Percentiles rank a stretch among this genome's conserved stretches.
These are phyloP conservation scores for Menidia beryllina DNA, from an alignment of 2,113 vertebrate species.

Conservation along the genomic window DNA sequence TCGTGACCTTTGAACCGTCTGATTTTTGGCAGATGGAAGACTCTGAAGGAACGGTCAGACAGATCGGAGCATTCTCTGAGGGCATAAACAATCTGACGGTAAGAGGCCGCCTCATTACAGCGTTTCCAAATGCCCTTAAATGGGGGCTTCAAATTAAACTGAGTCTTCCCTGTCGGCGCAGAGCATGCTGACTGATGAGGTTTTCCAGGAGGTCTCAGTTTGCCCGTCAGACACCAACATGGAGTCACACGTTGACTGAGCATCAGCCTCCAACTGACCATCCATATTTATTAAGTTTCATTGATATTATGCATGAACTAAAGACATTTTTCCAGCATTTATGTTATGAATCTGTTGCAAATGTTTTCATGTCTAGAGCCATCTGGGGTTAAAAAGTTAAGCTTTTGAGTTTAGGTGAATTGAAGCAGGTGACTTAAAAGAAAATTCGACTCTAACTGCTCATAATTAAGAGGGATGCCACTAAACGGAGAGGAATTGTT, in stretches of 20 bases:
- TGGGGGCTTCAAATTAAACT: not conserved
- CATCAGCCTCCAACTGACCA: not conserved
- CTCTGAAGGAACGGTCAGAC: conserved; percentile 93
- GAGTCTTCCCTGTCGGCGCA: conserved; percentile 56
- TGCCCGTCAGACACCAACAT: conserved; percentile 78
- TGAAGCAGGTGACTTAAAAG: too few relatives aligned
- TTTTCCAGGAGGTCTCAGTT: conserved; percentile 85
- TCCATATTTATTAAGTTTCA: conserved; percentile 64
- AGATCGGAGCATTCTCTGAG: conserved; percentile 96
- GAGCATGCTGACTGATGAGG: conserved; percentile 96
- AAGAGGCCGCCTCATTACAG: conserved; percentile 63
- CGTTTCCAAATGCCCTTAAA: not conserved
- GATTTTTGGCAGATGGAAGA: conserved; percentile 89
- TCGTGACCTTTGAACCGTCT: not conserved
- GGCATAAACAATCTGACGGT: conserved; percentile 98
- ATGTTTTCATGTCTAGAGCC: too few relatives aligned
- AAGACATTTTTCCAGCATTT: conserved; percentile 5
- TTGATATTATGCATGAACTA: conserved; percentile 53
- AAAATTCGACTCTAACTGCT: too few relatives aligned
- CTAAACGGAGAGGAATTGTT: too few relatives aligned
- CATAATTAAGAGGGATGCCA: too few relatives aligned
- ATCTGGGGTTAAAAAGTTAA: too few relatives aligned
- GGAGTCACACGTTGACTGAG: too few relatives aligned
- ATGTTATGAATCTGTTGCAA: not conserved
- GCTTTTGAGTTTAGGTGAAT: too few relatives aligned